phyloP scores from a whole-genome alignment of 2,888 invertebrate genomes.

The Rugalucina vietnamica region DNA sequence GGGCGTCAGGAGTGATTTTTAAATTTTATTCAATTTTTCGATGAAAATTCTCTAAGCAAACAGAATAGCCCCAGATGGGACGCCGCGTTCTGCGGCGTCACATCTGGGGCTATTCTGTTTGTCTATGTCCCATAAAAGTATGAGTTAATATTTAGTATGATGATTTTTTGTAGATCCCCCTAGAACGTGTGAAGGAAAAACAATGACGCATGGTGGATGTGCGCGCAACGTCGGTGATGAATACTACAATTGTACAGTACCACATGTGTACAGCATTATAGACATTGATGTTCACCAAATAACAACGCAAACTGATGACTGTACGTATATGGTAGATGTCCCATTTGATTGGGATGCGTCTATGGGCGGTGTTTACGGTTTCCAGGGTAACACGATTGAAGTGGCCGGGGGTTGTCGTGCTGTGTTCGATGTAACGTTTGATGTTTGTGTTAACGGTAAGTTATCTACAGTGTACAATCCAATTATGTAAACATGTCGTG shows the following conservation, averaged over 20 bases:
- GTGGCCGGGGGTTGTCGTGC: not conserved
- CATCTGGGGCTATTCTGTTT: too few species aligned
- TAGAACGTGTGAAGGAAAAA: too few species aligned
- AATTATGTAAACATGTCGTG: too few species aligned
- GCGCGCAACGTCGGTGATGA: not conserved
- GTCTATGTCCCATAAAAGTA: too few species aligned
- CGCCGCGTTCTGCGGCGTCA: too few species aligned
- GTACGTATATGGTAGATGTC: not conserved
- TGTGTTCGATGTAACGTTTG: not conserved
- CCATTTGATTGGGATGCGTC: not conserved
- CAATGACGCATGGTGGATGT: not conserved
- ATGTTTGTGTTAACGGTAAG: not conserved
- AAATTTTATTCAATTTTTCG: too few species aligned
- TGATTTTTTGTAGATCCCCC: too few species aligned
- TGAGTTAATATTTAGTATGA: too few species aligned
- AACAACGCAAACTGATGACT: not conserved
- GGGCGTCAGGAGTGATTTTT: too few species aligned
- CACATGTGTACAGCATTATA: not conserved
- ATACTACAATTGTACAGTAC: not conserved
- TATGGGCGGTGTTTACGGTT: not conserved
- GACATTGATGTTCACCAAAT: not conserved
- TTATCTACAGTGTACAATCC: too few species aligned
- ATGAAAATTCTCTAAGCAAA: too few species aligned
- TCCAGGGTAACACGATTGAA: not conserved
- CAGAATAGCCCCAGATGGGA: too few species aligned